Evolutionary conservation across 2,113 vertebrate genomes (phyloP).

Genomic region (Nothoprocta pentlandii): DNA sequence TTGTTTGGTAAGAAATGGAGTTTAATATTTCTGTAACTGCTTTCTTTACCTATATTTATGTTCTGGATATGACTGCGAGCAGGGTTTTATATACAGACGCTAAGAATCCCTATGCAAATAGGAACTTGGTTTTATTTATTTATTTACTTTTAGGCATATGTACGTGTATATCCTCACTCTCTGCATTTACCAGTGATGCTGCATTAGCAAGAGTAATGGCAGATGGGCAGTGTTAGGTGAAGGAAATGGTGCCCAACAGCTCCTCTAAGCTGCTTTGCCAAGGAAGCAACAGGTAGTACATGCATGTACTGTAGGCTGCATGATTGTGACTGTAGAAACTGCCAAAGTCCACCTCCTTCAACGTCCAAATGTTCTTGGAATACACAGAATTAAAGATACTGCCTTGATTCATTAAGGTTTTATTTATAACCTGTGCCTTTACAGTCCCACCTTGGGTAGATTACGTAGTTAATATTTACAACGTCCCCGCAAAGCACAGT

Average conservation of each 20-base stretch:
- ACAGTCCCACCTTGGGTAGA: neutral
- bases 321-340: neutral
- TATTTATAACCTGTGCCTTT: no score
- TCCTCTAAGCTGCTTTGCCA: neutral
- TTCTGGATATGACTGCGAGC: neutral
- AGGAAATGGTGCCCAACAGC: neutral
- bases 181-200: no score
- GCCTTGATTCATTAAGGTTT: neutral
- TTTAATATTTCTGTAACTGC: neutral
- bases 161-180: neutral
- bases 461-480: neutral
- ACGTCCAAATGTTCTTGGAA: neutral
- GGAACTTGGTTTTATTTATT: neutral
- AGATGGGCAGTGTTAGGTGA: neutral
- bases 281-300: neutral
- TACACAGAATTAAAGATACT: neutral
- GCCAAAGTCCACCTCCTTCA: neutral
- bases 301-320: neutral
- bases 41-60: no score
- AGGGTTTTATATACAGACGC: neutral
- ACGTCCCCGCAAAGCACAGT: neutral
- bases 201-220: neutral
- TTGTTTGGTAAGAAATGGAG: no score
- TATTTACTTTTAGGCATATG: neutral
- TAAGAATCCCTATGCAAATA: neutral